phyloP scores from a whole-genome alignment of 2,888 invertebrate genomes.

The Trachelus troglodyta region DNA sequence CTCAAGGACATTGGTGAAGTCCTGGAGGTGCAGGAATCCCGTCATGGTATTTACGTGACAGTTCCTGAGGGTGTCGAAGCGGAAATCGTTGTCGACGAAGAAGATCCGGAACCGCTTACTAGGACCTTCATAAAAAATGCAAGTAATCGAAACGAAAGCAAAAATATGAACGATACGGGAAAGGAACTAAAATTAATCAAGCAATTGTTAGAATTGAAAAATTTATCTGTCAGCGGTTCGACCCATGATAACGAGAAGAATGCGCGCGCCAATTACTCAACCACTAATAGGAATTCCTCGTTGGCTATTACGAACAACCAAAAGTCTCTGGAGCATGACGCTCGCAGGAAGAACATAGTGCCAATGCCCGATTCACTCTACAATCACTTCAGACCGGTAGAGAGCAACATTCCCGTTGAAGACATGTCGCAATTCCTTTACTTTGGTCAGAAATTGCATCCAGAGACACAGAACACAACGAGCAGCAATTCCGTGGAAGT shows the following conservation, averaged over 20 bases:
- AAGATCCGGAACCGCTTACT: conserved; percentile 9
- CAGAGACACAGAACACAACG: conserved; percentile 54
- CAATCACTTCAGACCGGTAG: conserved; percentile 74
- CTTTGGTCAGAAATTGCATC: conserved; percentile 76
- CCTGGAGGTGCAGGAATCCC: conserved; percentile 53
- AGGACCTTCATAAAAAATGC: conserved; percentile 1
- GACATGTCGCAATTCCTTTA: conserved; percentile 78
- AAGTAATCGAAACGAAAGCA: neutral
- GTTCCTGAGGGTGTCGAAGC: conserved; percentile 28
- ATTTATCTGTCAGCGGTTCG: neutral
- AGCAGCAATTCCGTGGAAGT: conserved; percentile 49
- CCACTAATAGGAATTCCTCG: conserved; percentile 13
- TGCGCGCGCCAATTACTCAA: conserved; percentile 5
- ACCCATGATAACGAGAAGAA: conserved; percentile 7
- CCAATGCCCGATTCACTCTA: conserved; percentile 74
- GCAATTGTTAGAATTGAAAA: neutral
- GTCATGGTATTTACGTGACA: conserved; percentile 51
- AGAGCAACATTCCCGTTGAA: conserved; percentile 73
- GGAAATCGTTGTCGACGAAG: conserved; percentile 20
- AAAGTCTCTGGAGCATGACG: conserved; percentile 63
- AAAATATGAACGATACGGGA: neutral
- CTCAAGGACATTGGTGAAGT: conserved; percentile 38
- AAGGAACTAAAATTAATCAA: conserved; percentile 3
- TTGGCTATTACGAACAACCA: conserved; percentile 9
- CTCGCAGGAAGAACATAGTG: conserved; percentile 69